These are phyloP conservation scores for Bombus impatiens DNA, from an alignment of 1,140 invertebrate species.

Conservation along the genomic window DNA sequence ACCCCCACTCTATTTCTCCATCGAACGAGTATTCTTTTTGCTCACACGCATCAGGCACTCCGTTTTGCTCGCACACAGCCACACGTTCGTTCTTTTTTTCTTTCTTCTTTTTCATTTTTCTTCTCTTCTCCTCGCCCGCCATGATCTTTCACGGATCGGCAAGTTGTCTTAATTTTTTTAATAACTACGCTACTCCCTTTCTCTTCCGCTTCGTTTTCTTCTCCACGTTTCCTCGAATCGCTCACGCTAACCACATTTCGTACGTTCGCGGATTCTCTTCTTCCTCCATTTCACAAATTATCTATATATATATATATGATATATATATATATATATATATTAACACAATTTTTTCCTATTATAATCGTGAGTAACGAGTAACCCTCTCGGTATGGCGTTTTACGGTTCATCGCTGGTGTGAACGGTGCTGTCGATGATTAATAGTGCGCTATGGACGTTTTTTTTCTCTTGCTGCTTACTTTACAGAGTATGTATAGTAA, in stretches of 20 bases:
- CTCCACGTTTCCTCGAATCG: slow-evolving; percentile 28
- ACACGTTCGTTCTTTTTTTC: neutral
- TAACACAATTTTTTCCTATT: slow-evolving; percentile 76
- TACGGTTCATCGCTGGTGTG: neutral
- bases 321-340: slow-evolving; percentile 64
- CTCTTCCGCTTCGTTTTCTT: neutral
- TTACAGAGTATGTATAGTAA: slow-evolving; percentile 3
- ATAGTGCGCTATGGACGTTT: slow-evolving; percentile 37
- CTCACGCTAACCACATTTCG: slow-evolving; percentile 53
- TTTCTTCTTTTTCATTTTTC: slow-evolving; percentile 42
- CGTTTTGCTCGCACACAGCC: slow-evolving; percentile 54
- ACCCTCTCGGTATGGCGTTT: slow-evolving; percentile 40
- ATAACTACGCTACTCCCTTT: slow-evolving; percentile 53
- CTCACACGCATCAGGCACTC: slow-evolving; percentile 51
- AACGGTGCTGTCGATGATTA: slow-evolving; percentile 26
- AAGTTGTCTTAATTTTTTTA: slow-evolving; percentile 45
- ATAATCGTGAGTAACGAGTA: slow-evolving; percentile 73
- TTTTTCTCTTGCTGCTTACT: neutral
- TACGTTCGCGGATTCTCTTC: slow-evolving; percentile 17
- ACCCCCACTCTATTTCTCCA: neutral
- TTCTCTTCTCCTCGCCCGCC: neutral
- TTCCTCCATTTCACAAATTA: slow-evolving; percentile 31
- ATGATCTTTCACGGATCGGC: slow-evolving; percentile 44
- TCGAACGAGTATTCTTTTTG: slow-evolving; percentile 25
- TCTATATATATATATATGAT: slow-evolving; percentile 62